Percentiles rank a stretch among this genome's conserved stretches.
Conservation (phyloP, 2,113 vertebrate genomes). For the Astur gentilis region DNA sequence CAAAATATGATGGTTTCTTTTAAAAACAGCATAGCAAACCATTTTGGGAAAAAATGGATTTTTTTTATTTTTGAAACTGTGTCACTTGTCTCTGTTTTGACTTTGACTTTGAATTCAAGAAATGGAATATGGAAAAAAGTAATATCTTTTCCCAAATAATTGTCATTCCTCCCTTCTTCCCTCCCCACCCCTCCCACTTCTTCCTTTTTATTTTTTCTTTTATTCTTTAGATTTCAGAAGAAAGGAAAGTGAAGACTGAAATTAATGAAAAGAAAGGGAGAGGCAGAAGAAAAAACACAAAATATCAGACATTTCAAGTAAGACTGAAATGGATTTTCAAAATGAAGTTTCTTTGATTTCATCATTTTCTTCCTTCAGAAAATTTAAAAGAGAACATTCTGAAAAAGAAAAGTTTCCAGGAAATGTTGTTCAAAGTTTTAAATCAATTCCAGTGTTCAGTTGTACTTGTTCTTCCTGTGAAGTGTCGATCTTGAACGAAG, state of each 20-base stretch:
- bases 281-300: neutral
- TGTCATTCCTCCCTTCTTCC: neutral
- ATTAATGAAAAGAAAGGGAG: neutral
- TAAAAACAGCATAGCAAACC: neutral
- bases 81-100: neutral
- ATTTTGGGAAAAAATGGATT: neutral
- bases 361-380: neutral
- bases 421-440: neutral
- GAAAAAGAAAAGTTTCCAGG: neutral
- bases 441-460: neutral
- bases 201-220: neutral
- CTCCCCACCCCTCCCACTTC: accelerated
- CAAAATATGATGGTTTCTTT: neutral
- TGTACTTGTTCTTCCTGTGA: neutral
- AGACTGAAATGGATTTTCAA: neutral
- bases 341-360: neutral
- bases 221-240: neutral
- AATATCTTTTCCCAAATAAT: neutral
- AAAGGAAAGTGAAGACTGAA: neutral
- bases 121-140: neutral
- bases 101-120: neutral
- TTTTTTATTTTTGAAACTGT: neutral
- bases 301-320: neutral
- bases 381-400: neutral
- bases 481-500: neutral